Conservation (phyloP, 1,140 invertebrate genomes). For the Drosophila willistoni region DNA sequence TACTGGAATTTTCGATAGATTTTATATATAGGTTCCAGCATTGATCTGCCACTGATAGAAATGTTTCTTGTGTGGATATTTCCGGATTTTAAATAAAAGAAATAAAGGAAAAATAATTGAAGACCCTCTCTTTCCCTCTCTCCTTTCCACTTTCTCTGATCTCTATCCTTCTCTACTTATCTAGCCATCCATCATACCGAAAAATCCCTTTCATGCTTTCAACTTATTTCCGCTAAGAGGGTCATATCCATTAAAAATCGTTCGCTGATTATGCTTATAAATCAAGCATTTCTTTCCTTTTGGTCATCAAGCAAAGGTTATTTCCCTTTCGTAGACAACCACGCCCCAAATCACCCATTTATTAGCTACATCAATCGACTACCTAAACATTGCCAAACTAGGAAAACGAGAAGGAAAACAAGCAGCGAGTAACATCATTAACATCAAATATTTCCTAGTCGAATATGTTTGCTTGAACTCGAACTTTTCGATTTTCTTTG, state of each 20-base stretch:
- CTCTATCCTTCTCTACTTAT: too few relatives aligned
- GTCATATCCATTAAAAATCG: constrained; percentile 14
- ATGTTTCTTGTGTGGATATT: too few relatives aligned
- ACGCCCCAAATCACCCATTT: constrained; percentile 29
- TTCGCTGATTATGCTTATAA: constrained; percentile 4
- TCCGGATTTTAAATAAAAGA: too few relatives aligned
- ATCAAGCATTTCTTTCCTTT: neutral
- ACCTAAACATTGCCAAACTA: neutral
- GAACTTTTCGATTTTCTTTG: constrained; percentile 60
- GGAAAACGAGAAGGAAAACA: constrained; percentile 9
- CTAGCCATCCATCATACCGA: too few relatives aligned
- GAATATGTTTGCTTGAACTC: constrained; percentile 72
- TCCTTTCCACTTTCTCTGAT: too few relatives aligned
- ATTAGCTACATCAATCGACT: constrained; percentile 18
- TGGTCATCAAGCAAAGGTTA: neutral
- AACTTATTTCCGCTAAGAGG: constrained; percentile 4
- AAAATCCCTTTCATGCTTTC: neutral
- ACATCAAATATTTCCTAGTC: constrained; percentile 35
- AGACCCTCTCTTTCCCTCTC: too few relatives aligned
- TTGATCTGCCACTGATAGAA: too few relatives aligned
- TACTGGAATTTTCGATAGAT: too few relatives aligned
- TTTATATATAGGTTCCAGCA: too few relatives aligned
- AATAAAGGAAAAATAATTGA: too few relatives aligned
- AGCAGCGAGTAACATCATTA: constrained; percentile 37
- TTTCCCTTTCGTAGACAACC: neutral